Evolutionary conservation across 1,140 invertebrate species (phyloP), one percentile per base, ranked within the genome.

Genomic region (Cyclina sinensis): DNA sequence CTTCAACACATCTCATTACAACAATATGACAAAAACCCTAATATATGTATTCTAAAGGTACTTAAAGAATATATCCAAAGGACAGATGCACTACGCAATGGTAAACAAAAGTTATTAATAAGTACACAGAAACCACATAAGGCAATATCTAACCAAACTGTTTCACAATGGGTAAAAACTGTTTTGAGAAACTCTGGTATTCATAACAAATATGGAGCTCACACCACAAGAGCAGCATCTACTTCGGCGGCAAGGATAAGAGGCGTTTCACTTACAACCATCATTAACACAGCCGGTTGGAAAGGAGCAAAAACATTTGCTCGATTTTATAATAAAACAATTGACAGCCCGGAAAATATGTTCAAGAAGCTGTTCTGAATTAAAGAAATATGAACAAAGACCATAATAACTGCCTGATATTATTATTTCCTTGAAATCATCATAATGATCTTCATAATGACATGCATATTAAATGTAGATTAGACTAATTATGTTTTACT

Each of bases 281-380:
- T 83, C 5, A 30, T 83, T 37, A 83, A 83, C 14, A 43, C 81
- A 24, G 81, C 81, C 2, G 57, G 81, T 4, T 83, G 81, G 81
- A 68, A 14, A 39, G 39, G 39, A 3, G 32, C 81, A 43, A 7
- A 43, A n/a, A 83, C 81, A 46, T 83, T 83, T 24, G 59, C 39
- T 3, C 1, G 5, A 4, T 70, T 39, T 37, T 70, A 70, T 16
- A 70, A 70, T 18, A 70, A 70, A 37, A 18, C 37, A 21, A 37
- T 70, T 5, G 11, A 37, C 24, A 30, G 51, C 51, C 3, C 4
- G 21, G 14, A 70, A 12, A 70, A 37, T 7, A 39, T 39, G 37
- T 70, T 39, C 65, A 68, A 30, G 27, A 30, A 21, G 62, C 62
- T 30, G n/a, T 68, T 30, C 62, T 68, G 21, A 57, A 21, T 57